A percentile compares a stretch with the other conserved stretches of the same genome.
phyloP scores from a whole-genome alignment of 2,888 invertebrate species.

The Halictus ligatus region DNA sequence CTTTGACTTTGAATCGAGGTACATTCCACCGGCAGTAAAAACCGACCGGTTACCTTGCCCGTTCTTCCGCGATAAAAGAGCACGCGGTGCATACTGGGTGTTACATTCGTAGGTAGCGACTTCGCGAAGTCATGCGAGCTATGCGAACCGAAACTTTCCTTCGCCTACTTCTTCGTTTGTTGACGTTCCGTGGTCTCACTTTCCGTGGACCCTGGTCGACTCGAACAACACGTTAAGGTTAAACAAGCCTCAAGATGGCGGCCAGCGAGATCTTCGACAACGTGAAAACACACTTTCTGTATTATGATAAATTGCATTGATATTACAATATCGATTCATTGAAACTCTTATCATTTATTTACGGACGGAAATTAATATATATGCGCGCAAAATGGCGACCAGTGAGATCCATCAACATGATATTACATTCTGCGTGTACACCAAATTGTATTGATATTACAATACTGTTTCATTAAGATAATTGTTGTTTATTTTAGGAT shows the following conservation, averaged over 20 bases:
- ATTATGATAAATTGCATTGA: no score
- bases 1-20: constrained; percentile 61
- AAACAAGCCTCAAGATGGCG: background rate
- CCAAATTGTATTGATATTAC: background rate
- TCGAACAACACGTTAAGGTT: background rate
- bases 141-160: background rate
- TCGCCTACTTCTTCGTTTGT: background rate
- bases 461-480: background rate
- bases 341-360: no score
- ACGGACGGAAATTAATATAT: no score
- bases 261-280: background rate
- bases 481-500: background rate
- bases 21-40: constrained; percentile 45
- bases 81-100: constrained; percentile 8
- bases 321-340: no score
- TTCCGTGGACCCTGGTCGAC: background rate
- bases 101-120: background rate
- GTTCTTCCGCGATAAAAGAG: constrained; percentile 30
- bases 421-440: background rate
- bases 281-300: background rate
- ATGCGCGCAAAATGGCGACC: no score
- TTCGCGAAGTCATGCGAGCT: background rate
- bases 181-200: background rate
- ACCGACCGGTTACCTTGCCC: constrained; percentile 49
- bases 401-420: background rate